Conservation (phyloP, 1,140 invertebrate species). For the Tetramorium parvispinum region DNA sequence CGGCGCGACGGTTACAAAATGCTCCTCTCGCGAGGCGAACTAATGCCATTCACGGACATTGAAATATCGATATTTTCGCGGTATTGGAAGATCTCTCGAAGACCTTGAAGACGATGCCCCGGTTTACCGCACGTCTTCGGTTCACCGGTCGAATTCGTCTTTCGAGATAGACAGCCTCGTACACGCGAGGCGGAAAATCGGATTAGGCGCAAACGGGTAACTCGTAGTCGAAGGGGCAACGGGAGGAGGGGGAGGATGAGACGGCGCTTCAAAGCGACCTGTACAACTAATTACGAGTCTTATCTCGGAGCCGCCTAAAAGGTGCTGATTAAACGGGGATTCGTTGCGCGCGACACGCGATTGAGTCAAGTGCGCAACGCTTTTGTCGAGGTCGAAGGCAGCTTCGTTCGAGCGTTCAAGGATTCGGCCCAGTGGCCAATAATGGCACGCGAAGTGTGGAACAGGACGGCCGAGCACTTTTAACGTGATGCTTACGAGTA, state of each 20-base stretch:
- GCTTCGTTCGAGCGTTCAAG: background rate
- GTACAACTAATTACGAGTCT: slow-evolving; percentile 73
- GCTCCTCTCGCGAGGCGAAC: background rate
- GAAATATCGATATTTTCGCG: slow-evolving; percentile 49
- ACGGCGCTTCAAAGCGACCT: slow-evolving; percentile 65
- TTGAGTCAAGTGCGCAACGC: slow-evolving; percentile 40
- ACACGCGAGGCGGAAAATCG: slow-evolving; percentile 67
- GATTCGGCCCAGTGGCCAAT: slow-evolving; percentile 39
- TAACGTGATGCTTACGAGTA: slow-evolving; percentile 19
- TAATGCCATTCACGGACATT: background rate
- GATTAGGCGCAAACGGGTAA: slow-evolving; percentile 64
- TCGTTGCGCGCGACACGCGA: slow-evolving; percentile 52
- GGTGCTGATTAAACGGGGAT: slow-evolving; percentile 72
- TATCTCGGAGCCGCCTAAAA: slow-evolving; percentile 64
- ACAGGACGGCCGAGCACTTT: slow-evolving; percentile 17
- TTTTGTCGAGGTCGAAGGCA: slow-evolving; percentile 23
- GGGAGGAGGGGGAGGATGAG: background rate
- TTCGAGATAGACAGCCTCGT: slow-evolving; percentile 56
- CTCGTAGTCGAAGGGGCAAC: slow-evolving; percentile 9
- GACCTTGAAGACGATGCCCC: slow-evolving; percentile 32
- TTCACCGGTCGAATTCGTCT: slow-evolving; percentile 37
- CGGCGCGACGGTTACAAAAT: background rate
- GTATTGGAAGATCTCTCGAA: slow-evolving; percentile 20
- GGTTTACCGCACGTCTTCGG: slow-evolving; percentile 36
- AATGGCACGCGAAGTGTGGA: background rate